A percentile compares a stretch with the other conserved stretches of the same genome.
Conservation (phyloP, 2,888 invertebrate genomes). For the Cryptus viduatorius region DNA sequence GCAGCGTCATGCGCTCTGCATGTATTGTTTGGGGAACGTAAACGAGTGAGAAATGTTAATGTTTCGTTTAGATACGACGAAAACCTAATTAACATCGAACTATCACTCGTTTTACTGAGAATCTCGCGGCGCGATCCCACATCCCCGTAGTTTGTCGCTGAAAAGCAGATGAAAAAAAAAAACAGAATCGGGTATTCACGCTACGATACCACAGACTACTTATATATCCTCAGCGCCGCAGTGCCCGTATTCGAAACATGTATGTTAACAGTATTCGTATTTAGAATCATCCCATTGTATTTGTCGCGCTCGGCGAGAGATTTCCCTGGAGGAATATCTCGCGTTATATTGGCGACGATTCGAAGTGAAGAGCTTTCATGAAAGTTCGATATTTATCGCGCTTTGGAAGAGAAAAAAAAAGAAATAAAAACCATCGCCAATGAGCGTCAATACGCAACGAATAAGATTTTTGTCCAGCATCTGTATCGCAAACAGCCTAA, state of each 20-base stretch:
- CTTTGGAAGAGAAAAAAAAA: not conserved
- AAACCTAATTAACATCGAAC: not conserved
- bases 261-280: slow-evolving; percentile 39
- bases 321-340: slow-evolving; percentile 36
- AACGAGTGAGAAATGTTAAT: slow-evolving; percentile 3
- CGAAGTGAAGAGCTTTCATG: not conserved
- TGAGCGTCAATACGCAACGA: slow-evolving; percentile 4
- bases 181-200: not conserved
- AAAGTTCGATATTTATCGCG: not conserved
- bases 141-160: slow-evolving; percentile 1
- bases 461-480: slow-evolving; percentile 3
- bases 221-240: slow-evolving; percentile 30
- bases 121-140: slow-evolving; percentile 11
- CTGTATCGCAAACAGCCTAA: slow-evolving; percentile 22
- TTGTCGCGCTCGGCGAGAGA: slow-evolving; percentile 13
- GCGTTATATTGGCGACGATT: slow-evolving; percentile 15
- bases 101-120: slow-evolving; percentile 19
- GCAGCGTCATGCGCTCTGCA: not conserved
- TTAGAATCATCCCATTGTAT: slow-evolving; percentile 32
- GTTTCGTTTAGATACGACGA: slow-evolving; percentile 4
- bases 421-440: slow-evolving; percentile 7
- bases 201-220: not conserved
- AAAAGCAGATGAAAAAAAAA: not conserved
- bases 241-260: slow-evolving; percentile 21
- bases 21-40: slow-evolving; percentile 5